Conservation (phyloP, 2,113 vertebrate species). For the Clinocottus analis region DNA sequence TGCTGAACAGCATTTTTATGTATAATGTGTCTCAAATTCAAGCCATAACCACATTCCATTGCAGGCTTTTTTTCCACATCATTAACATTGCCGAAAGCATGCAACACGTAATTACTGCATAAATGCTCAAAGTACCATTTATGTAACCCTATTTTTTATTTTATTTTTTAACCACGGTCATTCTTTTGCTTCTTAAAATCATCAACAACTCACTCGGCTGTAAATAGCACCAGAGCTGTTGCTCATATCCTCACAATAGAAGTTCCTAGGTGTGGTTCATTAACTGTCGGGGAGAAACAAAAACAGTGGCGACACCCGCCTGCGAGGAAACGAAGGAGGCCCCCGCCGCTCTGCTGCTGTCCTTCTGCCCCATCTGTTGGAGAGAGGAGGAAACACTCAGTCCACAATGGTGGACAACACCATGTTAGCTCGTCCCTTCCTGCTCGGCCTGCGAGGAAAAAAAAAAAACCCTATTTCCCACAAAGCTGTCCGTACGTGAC, state of each 20-base stretch:
- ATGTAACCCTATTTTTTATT: slow-evolving; percentile 47
- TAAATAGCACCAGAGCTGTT: slow-evolving; percentile 19
- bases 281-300: slow-evolving; percentile 38
- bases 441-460: slow-evolving; percentile 31
- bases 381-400: slow-evolving; percentile 57
- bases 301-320: slow-evolving; percentile 31
- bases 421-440: slow-evolving; percentile 48
- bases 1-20: slow-evolving; percentile 24
- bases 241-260: slow-evolving; percentile 18
- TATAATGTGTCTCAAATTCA: slow-evolving; percentile 38
- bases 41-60: slow-evolving; percentile 69
- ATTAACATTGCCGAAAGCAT: slow-evolving; percentile 71
- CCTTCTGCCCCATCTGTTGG: slow-evolving; percentile 84
- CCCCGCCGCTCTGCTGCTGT: slow-evolving; percentile 52
- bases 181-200: slow-evolving; percentile 64
- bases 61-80: slow-evolving; percentile 66
- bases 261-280: slow-evolving; percentile 49
- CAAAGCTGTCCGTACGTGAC: slow-evolving; percentile 34
- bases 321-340: slow-evolving; percentile 27
- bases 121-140: slow-evolving; percentile 61
- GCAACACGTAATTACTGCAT: slow-evolving; percentile 65
- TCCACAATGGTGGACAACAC: slow-evolving; percentile 31
- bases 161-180: slow-evolving; percentile 62
- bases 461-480: slow-evolving; percentile 59
- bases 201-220: slow-evolving; percentile 19